These are phyloP conservation scores for Alouatta palliata DNA, from an alignment of 2,113 vertebrate genomes.

Conservation along the genomic window DNA sequence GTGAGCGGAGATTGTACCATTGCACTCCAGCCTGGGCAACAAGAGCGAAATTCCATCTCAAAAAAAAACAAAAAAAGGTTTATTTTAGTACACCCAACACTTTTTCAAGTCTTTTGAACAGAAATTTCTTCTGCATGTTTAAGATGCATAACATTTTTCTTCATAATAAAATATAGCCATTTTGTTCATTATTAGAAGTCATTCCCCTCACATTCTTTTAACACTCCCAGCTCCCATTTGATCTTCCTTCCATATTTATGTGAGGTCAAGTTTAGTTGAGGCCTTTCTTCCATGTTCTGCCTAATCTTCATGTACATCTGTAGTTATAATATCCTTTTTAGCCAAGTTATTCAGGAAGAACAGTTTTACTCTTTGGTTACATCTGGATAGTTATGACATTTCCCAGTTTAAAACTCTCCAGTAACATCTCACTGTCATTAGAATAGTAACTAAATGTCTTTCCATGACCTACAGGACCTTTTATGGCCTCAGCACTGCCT, in stretches of 20 bases:
- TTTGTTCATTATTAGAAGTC: slow-evolving; percentile 25
- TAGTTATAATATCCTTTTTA: neutral
- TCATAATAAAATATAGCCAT: neutral
- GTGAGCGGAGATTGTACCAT: too few relatives aligned
- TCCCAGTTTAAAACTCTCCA: neutral
- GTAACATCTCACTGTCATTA: neutral
- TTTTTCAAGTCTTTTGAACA: neutral
- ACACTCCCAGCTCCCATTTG: neutral
- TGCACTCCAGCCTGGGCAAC: too few relatives aligned
- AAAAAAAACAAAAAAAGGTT: neutral
- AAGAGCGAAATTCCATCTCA: too few relatives aligned
- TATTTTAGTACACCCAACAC: neutral
- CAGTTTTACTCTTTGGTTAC: slow-evolving; percentile 26
- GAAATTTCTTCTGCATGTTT: neutral
- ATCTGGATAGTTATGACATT: neutral
- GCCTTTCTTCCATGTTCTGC: neutral
- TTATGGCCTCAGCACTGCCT: neutral
- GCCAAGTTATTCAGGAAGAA: neutral
- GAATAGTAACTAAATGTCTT: neutral
- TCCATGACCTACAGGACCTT: neutral
- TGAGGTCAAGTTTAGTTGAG: neutral
- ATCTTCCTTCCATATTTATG: neutral
- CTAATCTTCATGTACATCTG: neutral
- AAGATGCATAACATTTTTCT: neutral
- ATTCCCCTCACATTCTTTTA: neutral